phyloP scores from a whole-genome alignment of 92 coral and sea anemone genomes.

The Scolanthus callimorphus region DNA sequence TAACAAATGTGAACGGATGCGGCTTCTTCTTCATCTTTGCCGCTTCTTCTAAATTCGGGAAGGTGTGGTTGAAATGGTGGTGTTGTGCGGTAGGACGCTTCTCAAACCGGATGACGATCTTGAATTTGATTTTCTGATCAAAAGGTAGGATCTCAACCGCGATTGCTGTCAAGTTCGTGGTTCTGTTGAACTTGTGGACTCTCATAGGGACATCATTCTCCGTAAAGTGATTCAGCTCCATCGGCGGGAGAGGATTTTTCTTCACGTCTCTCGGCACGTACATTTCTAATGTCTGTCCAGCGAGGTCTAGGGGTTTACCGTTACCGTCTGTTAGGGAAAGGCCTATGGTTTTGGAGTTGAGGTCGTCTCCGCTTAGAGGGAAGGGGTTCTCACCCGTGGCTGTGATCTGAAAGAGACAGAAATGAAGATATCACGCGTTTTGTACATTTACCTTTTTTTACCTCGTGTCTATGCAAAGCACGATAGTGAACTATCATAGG shows the following conservation, averaged over 20 bases:
- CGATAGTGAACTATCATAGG: too few relatives aligned
- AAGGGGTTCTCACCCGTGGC: constrained; percentile 85
- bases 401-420: constrained; percentile 42
- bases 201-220: constrained; percentile 82
- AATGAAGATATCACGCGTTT: too few relatives aligned
- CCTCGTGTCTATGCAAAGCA: too few relatives aligned
- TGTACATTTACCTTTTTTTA: too few relatives aligned
- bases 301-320: constrained; percentile 79
- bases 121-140: constrained; percentile 64
- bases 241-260: constrained; percentile 61
- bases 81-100: constrained; percentile 79
- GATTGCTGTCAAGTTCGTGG: constrained; percentile 61
- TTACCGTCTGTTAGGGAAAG: constrained; percentile 76
- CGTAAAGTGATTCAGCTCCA: constrained; percentile 66
- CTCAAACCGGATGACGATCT: constrained; percentile 48
- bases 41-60: constrained; percentile 63
- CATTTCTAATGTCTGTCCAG: constrained; percentile 77
- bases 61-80: constrained; percentile 61
- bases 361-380: constrained; percentile 78
- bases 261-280: constrained; percentile 78
- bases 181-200: constrained; percentile 90
- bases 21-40: constrained; percentile 79
- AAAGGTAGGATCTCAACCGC: constrained; percentile 63
- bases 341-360: constrained; percentile 85
- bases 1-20: constrained; percentile 78